A percentile compares a stretch with the other conserved stretches of the same genome.
Evolutionary conservation across 2,888 invertebrate genomes (phyloP).

Genomic region (Synergus gifuensis): DNA sequence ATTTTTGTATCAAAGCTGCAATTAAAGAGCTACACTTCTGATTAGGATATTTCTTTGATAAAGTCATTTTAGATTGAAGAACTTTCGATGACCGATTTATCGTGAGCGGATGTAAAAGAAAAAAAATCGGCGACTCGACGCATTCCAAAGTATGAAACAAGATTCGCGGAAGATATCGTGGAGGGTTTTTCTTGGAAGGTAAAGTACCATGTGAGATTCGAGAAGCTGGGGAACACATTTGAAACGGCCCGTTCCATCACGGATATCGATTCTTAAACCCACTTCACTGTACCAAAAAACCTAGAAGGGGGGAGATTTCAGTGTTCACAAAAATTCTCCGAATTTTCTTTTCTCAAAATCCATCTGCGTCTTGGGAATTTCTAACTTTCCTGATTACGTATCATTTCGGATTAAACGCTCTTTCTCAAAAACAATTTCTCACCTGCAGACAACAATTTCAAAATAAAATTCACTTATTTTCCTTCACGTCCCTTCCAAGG

Average conservation of each 20-base stretch:
- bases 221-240: slow-evolving; percentile 46
- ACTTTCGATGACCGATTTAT: slow-evolving; percentile 4
- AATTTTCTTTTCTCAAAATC: neutral
- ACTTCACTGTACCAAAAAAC: neutral
- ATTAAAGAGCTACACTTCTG: too few species aligned
- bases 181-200: slow-evolving; percentile 42
- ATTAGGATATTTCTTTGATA: too few species aligned
- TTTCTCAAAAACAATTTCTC: neutral
- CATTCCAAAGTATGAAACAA: slow-evolving; percentile 40
- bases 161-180: slow-evolving; percentile 40
- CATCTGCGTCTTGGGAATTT: neutral
- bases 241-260: slow-evolving; percentile 36
- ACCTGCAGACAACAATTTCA: neutral
- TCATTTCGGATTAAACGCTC: neutral
- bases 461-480: neutral
- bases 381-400: neutral
- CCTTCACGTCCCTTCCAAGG: neutral
- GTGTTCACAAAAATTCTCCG: neutral
- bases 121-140: slow-evolving; percentile 24
- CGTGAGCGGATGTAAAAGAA: slow-evolving; percentile 18
- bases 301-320: too few species aligned
- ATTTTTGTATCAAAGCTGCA: neutral
- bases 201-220: slow-evolving; percentile 29
- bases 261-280: slow-evolving; percentile 47
- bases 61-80: neutral